Evolutionary conservation across 37 sponge, comb jelly and placozoan genomes (phyloP).

Genomic region (Tethya wilhelma): DNA sequence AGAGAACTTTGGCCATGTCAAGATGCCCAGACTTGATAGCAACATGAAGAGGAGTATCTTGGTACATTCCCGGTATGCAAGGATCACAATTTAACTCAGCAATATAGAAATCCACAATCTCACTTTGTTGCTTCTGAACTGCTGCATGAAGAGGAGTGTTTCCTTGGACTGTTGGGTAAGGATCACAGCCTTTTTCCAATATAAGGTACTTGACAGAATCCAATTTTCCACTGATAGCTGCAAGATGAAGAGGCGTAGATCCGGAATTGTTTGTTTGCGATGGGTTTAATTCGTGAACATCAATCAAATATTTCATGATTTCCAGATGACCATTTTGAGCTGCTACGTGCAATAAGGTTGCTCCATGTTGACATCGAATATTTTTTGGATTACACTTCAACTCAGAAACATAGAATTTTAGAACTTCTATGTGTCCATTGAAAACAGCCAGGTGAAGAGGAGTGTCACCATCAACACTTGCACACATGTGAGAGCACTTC

Average conservation of each 20-base stretch:
- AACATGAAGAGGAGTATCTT: not conserved
- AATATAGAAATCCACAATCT: not conserved
- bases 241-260: too few relatives aligned
- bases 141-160: constrained; percentile 4
- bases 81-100: not conserved
- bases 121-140: not conserved
- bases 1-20: not conserved
- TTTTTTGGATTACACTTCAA: not conserved
- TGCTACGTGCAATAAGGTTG: not conserved
- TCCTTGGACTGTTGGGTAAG: not conserved
- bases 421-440: not conserved
- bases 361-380: too few relatives aligned
- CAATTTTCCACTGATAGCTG: too few relatives aligned
- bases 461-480: not conserved
- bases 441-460: constrained; percentile 2
- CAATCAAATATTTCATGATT: not conserved
- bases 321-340: constrained; percentile 1
- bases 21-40: not conserved
- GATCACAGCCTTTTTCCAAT: not conserved
- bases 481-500: not conserved
- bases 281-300: too few relatives aligned
- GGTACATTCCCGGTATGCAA: not conserved
- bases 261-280: too few relatives aligned
- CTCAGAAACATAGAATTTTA: not conserved
- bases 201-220: too few relatives aligned